Evolutionary conservation across 2,113 vertebrate species (phyloP), one percentile per base, ranked within the genome.

Genomic region (Hirundichthys speculiger): DNA sequence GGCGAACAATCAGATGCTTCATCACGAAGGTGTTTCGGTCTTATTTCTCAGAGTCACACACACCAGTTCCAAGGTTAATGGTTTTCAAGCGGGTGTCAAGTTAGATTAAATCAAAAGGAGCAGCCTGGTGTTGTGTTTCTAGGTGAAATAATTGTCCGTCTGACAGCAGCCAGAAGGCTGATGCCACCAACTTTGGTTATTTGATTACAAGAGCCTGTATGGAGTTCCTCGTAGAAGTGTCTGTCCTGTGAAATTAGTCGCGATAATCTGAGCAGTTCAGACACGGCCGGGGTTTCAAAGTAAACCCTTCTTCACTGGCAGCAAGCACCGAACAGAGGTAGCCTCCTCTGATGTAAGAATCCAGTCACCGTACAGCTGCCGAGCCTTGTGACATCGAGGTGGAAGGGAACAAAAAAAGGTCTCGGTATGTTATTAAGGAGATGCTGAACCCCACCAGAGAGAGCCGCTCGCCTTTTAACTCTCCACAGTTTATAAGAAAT

Each of bases 171-270:
- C 3, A 43, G 48, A 40, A 4, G 15, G 68, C 63, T 20, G 48
- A 52, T 51, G n/a, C 42, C 58, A 34, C 41, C 76, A 62, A 20
- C 53, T 69, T 38, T 13, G 12, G 27, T 25, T 63, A 63, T 63
- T 64, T 52, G 25, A 73, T 65, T 24, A 43, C 5, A 49, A 18
- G 9, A 49, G 57, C 52, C 12, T 45, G n/a, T 71, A 63, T 54
- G 39, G 63, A 46, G 27, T 30, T 70, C 25, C 0, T 5, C 41
- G 27, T 64, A n/a, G 10, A 46, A 38, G 22, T 21, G 18, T 53
- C 39, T 48, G 9, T 2, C 27, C 4, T 13, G 13, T 40, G 21
- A 62, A 52, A 67, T 49, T 15, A 39, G n/a, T n/a, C n/a, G n/a
- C 21, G 5, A 16, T 64, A 4, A 64, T 60, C 3, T 39, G 20